phyloP scores from a whole-genome alignment of 2,113 vertebrate genomes.

The Anguilla japonica region DNA sequence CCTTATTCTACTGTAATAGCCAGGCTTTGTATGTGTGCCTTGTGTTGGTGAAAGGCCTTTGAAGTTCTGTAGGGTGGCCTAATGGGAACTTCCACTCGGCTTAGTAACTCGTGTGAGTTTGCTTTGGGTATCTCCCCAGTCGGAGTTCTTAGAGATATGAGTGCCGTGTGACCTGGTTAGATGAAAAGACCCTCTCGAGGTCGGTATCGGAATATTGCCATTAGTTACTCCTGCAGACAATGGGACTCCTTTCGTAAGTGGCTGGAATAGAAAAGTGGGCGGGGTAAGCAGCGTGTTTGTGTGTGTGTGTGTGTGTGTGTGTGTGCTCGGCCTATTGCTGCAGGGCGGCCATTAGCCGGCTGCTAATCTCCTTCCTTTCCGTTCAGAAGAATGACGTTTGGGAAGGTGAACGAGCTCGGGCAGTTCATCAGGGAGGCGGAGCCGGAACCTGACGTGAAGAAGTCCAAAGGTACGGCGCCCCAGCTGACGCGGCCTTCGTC shows the following conservation, averaged over 20 bases:
- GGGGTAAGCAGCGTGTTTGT: neutral
- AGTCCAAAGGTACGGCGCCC: slow-evolving; percentile 83
- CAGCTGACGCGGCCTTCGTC: neutral
- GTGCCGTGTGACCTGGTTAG: neutral
- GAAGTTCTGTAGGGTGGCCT: neutral
- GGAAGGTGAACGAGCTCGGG: slow-evolving; percentile 93
- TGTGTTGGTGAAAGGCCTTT: neutral
- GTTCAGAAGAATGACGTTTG: slow-evolving; percentile 93
- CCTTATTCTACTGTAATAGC: neutral
- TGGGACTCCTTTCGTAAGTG: neutral
- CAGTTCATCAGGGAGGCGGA: slow-evolving; percentile 98
- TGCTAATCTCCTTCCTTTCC: slow-evolving; percentile 38
- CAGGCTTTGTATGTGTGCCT: neutral
- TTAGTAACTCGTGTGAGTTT: neutral
- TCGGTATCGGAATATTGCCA: neutral
- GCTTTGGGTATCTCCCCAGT: neutral
- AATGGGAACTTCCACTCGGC: neutral
- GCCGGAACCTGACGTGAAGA: slow-evolving; percentile 96
- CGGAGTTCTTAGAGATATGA: neutral
- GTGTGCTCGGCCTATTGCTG: neutral
- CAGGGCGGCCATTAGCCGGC: slow-evolving; percentile 9
- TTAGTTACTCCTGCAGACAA: neutral
- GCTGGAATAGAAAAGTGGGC: neutral
- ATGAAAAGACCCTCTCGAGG: neutral
- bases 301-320: too few relatives aligned